Evolutionary conservation across 1,140 invertebrate species (phyloP).

Genomic region (Panagrolaimus sp.): DNA sequence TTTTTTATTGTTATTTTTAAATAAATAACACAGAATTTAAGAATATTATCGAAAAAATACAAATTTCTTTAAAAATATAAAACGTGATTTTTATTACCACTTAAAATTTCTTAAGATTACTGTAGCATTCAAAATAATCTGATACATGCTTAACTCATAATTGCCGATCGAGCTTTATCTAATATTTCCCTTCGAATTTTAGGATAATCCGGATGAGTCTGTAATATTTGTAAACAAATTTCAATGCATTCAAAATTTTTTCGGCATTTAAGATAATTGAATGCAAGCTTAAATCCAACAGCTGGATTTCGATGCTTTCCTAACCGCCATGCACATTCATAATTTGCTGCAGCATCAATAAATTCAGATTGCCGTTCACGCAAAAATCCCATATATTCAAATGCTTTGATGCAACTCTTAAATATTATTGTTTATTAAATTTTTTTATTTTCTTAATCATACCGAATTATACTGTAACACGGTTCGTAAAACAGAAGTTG

Average conservation of each 20-base stretch:
- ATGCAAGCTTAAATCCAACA: constrained; percentile 83
- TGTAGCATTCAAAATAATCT: too few relatives aligned
- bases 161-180: constrained; percentile 73
- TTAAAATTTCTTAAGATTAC: too few relatives aligned
- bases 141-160: neutral
- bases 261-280: constrained; percentile 83
- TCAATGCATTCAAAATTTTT: constrained; percentile 80
- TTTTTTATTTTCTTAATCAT: constrained; percentile 26
- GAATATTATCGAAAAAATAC: too few relatives aligned
- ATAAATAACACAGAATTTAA: too few relatives aligned
- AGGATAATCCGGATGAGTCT: constrained; percentile 77
- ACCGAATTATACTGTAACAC: constrained; percentile 79
- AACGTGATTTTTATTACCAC: too few relatives aligned
- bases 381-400: constrained; percentile 79
- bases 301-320: constrained; percentile 73
- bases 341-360: constrained; percentile 76
- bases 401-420: constrained; percentile 76
- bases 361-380: constrained; percentile 87
- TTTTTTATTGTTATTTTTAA: too few relatives aligned
- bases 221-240: constrained; percentile 75
- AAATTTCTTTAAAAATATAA: too few relatives aligned
- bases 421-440: constrained; percentile 19
- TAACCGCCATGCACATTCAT: constrained; percentile 77
- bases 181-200: constrained; percentile 85
- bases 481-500: constrained; percentile 73